Evolutionary conservation across 92 coral and sea anemone species (phyloP).

Genomic region (Phenganax subtilis): DNA sequence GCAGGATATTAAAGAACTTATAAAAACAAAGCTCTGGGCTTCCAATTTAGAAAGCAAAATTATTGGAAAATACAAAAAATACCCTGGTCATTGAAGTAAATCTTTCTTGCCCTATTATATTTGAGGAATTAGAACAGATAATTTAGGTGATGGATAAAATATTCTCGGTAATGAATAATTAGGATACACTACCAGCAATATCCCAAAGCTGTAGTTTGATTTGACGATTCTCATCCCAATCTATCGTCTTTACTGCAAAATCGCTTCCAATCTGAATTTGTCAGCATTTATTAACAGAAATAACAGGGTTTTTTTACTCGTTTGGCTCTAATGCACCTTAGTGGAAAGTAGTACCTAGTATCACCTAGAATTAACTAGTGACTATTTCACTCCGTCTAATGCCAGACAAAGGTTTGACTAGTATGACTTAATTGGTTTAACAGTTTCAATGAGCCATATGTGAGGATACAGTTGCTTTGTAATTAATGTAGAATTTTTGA

Average conservation of each 20-base stretch:
- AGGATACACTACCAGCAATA: constrained; percentile 67
- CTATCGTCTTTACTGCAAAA: constrained; percentile 80
- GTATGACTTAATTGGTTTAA: background rate
- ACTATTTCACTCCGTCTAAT: background rate
- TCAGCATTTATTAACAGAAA: background rate
- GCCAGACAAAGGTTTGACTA: no score
- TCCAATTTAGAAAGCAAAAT: background rate
- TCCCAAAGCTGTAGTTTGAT: constrained; percentile 93
- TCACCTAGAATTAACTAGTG: background rate
- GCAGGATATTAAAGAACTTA: background rate
- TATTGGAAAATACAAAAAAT: constrained; percentile 8
- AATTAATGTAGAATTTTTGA: constrained; percentile 85
- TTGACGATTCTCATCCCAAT: constrained; percentile 73
- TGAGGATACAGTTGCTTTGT: constrained; percentile 98
- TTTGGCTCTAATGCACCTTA: background rate
- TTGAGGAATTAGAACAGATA: background rate
- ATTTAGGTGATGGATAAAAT: background rate
- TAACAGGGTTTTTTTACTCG: background rate
- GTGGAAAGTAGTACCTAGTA: no score
- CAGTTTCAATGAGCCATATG: background rate
- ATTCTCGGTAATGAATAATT: background rate
- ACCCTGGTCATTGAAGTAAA: constrained; percentile 96
- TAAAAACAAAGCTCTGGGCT: background rate
- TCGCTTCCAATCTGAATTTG: constrained; percentile 77
- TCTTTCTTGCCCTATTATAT: constrained; percentile 73